These are phyloP conservation scores for Tridacna gigas DNA, from an alignment of 2,888 invertebrate species.

Conservation along the genomic window DNA sequence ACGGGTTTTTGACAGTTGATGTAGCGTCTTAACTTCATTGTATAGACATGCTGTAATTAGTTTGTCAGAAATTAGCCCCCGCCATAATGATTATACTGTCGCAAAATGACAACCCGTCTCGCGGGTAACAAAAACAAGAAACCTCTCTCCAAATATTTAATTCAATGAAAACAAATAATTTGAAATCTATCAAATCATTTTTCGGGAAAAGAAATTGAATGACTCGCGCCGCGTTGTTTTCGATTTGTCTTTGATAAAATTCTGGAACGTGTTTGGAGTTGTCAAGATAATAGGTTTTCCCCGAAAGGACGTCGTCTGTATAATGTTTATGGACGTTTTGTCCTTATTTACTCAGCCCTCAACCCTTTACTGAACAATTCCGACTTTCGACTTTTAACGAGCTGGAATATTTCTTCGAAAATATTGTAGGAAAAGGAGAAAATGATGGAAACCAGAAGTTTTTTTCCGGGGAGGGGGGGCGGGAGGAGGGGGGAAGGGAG, in stretches of 20 bases:
- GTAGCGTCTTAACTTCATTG: slow-evolving; percentile 53
- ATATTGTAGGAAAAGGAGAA: background rate
- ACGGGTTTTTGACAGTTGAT: slow-evolving; percentile 46
- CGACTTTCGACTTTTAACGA: too few species aligned
- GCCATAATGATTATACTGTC: slow-evolving; percentile 54
- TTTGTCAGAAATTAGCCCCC: slow-evolving; percentile 62
- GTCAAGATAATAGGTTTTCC: slow-evolving; percentile 11
- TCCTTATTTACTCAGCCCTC: background rate
- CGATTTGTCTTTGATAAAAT: slow-evolving; percentile 20
- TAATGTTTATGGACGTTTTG: background rate
- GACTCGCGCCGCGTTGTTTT: slow-evolving; percentile 23
- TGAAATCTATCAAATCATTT: slow-evolving; percentile 43
- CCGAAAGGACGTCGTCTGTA: background rate
- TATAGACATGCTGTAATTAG: slow-evolving; percentile 52
- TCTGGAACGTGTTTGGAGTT: slow-evolving; percentile 15
- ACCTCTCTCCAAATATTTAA: slow-evolving; percentile 58
- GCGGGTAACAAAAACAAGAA: slow-evolving; percentile 57
- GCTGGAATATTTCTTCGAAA: background rate
- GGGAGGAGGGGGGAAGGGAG: too few species aligned
- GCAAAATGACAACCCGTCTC: slow-evolving; percentile 61
- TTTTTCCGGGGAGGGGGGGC: background rate
- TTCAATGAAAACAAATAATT: slow-evolving; percentile 67
- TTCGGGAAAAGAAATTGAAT: slow-evolving; percentile 34
- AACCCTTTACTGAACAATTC: background rate
- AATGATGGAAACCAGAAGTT: background rate